phyloP scores from a whole-genome alignment of 2,888 invertebrate genomes.

The Seira musarum region DNA sequence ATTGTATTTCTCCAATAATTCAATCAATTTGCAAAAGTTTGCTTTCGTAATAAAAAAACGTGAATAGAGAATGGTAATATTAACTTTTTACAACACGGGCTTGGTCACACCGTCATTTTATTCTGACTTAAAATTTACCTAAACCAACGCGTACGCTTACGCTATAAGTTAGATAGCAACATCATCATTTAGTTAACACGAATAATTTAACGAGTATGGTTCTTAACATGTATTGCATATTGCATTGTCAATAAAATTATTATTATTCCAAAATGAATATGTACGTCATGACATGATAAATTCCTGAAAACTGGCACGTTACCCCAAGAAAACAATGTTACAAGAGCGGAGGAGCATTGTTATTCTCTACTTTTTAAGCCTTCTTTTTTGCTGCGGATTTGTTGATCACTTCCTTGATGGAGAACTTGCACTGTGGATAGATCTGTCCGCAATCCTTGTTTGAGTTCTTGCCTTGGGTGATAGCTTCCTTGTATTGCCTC shows the following conservation, averaged over 20 bases:
- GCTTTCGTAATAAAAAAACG: too few relatives aligned
- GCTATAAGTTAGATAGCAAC: too few relatives aligned
- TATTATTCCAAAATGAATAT: background rate
- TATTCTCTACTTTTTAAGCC: slow-evolving; percentile 42
- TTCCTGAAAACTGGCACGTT: background rate
- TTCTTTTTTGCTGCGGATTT: slow-evolving; percentile 59
- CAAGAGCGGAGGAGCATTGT: background rate
- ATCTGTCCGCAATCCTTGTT: slow-evolving; percentile 64
- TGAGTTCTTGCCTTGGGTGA: slow-evolving; percentile 67
- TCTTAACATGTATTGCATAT: background rate
- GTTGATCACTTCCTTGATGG: slow-evolving; percentile 67
- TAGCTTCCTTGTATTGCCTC: slow-evolving; percentile 68
- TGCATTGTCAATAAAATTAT: background rate
- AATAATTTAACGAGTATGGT: background rate
- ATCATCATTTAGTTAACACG: background rate
- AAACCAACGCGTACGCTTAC: background rate
- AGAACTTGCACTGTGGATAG: slow-evolving; percentile 67
- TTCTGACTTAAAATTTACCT: background rate
- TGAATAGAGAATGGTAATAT: too few relatives aligned
- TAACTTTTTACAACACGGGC: too few relatives aligned
- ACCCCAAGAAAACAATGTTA: background rate
- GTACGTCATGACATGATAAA: background rate
- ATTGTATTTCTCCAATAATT: too few relatives aligned
- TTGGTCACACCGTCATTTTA: background rate
- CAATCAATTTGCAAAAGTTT: too few relatives aligned